phyloP scores from a whole-genome alignment of 2,888 invertebrate genomes.

The Acrobasis repandana region DNA sequence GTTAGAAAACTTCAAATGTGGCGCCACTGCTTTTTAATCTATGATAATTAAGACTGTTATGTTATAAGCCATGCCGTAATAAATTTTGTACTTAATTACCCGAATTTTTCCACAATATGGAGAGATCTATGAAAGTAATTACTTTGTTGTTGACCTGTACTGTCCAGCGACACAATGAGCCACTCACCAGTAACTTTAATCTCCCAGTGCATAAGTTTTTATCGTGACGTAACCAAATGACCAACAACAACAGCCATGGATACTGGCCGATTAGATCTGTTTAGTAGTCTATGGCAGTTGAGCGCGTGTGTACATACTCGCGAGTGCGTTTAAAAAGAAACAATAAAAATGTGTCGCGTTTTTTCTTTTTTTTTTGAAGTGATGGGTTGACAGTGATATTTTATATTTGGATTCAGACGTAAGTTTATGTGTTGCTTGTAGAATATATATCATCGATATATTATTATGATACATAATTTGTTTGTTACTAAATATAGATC shows the following conservation, averaged over 20 bases:
- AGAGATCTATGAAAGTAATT: too few species aligned
- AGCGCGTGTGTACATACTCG: neutral
- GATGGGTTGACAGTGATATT: constrained; percentile 1
- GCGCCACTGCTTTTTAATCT: too few species aligned
- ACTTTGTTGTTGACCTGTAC: too few species aligned
- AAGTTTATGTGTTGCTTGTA: neutral
- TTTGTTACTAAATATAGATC: constrained; percentile 8
- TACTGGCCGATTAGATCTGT: constrained; percentile 3
- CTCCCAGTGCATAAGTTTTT: constrained; percentile 5
- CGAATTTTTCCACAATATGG: too few species aligned
- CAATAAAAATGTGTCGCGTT: neutral
- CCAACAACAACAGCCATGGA: neutral
- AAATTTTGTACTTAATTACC: too few species aligned
- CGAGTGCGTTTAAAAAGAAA: neutral
- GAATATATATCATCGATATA: neutral
- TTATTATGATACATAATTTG: neutral
- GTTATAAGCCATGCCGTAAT: too few species aligned
- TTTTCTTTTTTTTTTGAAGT: neutral
- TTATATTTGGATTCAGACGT: neutral
- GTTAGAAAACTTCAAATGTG: too few species aligned
- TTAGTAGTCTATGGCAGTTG: constrained; percentile 5
- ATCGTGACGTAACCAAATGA: constrained; percentile 16
- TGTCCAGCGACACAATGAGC: neutral
- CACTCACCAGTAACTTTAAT: neutral
- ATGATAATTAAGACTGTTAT: too few species aligned